Base-by-base conservation (phyloP, 2,113 vertebrate species). In the Nothoprocta pentlandii region DNA sequence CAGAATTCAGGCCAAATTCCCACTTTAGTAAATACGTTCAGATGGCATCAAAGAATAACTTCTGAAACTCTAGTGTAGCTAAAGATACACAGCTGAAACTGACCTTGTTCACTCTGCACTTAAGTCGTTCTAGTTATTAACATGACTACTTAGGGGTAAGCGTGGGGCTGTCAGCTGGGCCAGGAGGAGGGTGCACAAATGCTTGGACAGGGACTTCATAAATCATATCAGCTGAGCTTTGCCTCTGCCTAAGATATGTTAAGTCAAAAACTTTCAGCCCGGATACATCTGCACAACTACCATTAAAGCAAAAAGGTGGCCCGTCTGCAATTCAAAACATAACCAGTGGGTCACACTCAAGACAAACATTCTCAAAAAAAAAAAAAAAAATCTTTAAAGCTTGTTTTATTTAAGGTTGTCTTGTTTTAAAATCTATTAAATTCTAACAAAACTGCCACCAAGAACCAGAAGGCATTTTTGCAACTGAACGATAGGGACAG, bases 81-180 rank as follows among this genome's bases (percentile, higher is more conserved):
- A 82, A 64, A 85, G 62, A 56, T n/a, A 26, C 12, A 32, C 32
- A 64, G 39, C 32, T 90, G 80, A 53, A 91, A 54, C n/a, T 36
- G 28, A 36, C 12, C 3, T 17, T 4, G 14, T 12, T 3, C 64
- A 28, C 44, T 42, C 1, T 34, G 39, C 13, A n/a, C 28, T 0
- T 0, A 71, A 49, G 36, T 4, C 30, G 15, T 39, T 79, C 0
- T 44, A 73, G 47, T 4, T n/a, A 71, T 73, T 67, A 51, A 34
- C 7, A 12, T 0, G 2, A 28, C 78, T 85, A 85, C 41, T 73
- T 13, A 13, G 34, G 22, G 30, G 13, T 56, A 80, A 68, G 34
- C 61, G 32, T 3, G 10, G 17, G 26, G 9, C 34, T 44, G 53
- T 39, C 80, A 73, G 61, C 17, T 10, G 36, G 59, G 26, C 26